Evolutionary conservation across 1,140 invertebrate genomes (phyloP), one percentile per base, ranked within the genome.

Genomic region (Platorchestia sp.): DNA sequence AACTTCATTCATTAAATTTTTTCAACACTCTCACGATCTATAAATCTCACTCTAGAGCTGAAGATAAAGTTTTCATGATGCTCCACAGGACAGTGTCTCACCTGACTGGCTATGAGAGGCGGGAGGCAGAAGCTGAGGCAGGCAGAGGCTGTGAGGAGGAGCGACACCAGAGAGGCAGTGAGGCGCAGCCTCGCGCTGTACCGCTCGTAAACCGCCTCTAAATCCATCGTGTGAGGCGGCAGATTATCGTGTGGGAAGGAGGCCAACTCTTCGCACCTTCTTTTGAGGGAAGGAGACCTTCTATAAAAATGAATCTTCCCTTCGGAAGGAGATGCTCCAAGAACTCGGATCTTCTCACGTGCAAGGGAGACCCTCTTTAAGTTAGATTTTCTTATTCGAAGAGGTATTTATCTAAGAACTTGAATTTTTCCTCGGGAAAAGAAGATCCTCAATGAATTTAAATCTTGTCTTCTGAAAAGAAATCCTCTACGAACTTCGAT

Each of bases 21-120:
- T n/a, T n/a, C n/a, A n/a, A n/a, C n/a, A n/a, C n/a, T n/a, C n/a
- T n/a, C n/a, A n/a, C n/a, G n/a, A n/a, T n/a, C n/a, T n/a, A n/a
- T 51, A 19, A 10, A 51, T 51, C 19, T 51, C 7, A 10, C 19
- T 51, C 7, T 51, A 19, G 47, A 51, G 19, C 47, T 51, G 47
- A 51, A 51, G 7, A 51, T 6, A 51, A 51, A 75, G 27, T 27
- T 75, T 10, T 36, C 36, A 10, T 14, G 14, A 75, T 36, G 1
- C 36, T 75, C 1, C 59, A 51, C 27, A 75, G 59, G n/a, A n/a
- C 10, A 19, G 27, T 36, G n/a, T 89, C 43, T 93, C 45, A 93
- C 91, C 91, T 93, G 44, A n/a, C 91, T 44, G 0, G 91, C 91
- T n/a, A 45, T 47, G 43, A 93, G 91, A 93, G 91, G 91, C 45